Conservation (phyloP, 2,888 invertebrate species). For the Stenolophus ochropezus region DNA sequence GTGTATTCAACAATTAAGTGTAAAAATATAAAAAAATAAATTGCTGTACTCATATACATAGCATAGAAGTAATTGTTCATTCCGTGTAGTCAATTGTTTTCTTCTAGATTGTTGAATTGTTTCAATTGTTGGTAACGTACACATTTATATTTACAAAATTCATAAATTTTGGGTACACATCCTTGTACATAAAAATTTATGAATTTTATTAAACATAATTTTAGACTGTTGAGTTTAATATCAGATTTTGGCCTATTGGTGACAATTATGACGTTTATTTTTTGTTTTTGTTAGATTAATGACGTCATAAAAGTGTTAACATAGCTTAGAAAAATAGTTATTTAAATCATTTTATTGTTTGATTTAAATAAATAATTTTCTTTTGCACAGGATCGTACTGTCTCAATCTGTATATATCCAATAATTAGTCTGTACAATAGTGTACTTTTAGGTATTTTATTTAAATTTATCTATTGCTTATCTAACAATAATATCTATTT, state of each 20-base stretch:
- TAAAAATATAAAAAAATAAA: conserved; percentile 22
- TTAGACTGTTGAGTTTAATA: conserved; percentile 1
- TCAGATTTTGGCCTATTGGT: neutral
- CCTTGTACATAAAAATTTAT: neutral
- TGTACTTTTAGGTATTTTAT: conserved; percentile 19
- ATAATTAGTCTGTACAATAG: conserved; percentile 33
- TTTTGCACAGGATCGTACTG: conserved; percentile 11
- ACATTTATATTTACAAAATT: neutral
- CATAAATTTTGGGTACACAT: too few relatives aligned
- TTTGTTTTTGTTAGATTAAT: neutral
- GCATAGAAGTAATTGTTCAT: conserved; percentile 39
- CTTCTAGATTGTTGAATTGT: conserved; percentile 10
- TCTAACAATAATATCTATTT: conserved; percentile 30
- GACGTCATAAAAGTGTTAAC: conserved; percentile 9
- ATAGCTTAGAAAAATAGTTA: neutral
- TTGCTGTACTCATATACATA: conserved; percentile 38
- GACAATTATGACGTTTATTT: conserved; percentile 2
- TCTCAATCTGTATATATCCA: conserved; percentile 40
- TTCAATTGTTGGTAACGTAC: conserved; percentile 14
- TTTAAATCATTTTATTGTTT: conserved; percentile 3
- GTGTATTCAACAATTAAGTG: conserved; percentile 41
- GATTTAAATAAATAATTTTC: conserved; percentile 11
- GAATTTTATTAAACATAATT: too few relatives aligned
- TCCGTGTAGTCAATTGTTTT: conserved; percentile 22
- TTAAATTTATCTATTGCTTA: conserved; percentile 16